Evolutionary conservation across 1,140 invertebrate genomes (phyloP), one percentile per base, ranked within the genome.

Genomic region (Brachionus manjavacas): DNA sequence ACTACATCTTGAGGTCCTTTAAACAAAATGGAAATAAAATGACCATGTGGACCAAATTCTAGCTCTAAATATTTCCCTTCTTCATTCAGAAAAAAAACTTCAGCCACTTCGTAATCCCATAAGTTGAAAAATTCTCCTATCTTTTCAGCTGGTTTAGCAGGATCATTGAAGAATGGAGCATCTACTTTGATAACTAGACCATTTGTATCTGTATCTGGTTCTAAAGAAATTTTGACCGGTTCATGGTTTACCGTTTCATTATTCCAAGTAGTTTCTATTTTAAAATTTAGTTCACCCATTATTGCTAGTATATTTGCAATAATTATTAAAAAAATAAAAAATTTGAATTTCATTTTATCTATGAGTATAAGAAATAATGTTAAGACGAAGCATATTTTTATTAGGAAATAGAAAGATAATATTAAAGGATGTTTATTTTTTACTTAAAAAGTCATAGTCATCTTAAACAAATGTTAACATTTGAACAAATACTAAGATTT

Each of bases 21-120:
- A 46, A 91, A 84, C 35, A 91, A 84, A 7, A 91, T 85, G 6
- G 91, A 85, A 6, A 91, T 86, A 87, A 91, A 90, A 84, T 91
- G 89, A 4, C 89, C 89, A 86, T 89, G 23, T 74, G 91, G 91
- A 23, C 87, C 88, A 31, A 91, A 86, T 86, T 91, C 91, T 20
- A 91, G 86, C 88, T 92, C 91, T 23, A 92, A 86, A 85, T 92
- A 92, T 76, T 89, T 87, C 9, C 90, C 86, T 52, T 89, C 86
- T 41, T 89, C 87, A 85, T 89, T 89, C 7, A 91, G 84, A 84
- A 91, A 91, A 86, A 91, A 91, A 0, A 87, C 87, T 86, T 91
- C 90, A n/a, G 90, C 90, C 83, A 91, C 91, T 91, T 91, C 90
- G 84, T 90, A 90, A 35, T 91, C 87, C 89, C 90, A 91, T 2